phyloP scores from a whole-genome alignment of 2,113 vertebrate genomes.

The Odocoileus hemionus region DNA sequence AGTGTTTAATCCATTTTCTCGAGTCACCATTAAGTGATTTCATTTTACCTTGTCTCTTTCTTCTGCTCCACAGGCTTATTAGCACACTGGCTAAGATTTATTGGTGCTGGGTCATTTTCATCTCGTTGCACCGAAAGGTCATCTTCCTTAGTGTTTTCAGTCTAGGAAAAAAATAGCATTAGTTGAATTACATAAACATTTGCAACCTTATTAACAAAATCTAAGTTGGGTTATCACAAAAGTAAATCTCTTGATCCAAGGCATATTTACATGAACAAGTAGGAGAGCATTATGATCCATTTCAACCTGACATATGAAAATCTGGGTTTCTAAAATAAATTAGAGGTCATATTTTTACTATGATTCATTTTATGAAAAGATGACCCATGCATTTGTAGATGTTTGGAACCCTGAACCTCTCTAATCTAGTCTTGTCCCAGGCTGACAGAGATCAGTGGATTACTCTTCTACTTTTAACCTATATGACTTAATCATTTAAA shows the following conservation, averaged over 20 bases:
- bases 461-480: background rate
- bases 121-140: background rate
- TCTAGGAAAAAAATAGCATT: conserved; percentile 47
- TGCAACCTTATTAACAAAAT: conserved; percentile 16
- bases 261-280: background rate
- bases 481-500: background rate
- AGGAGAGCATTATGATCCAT: background rate
- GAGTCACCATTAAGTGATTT: background rate
- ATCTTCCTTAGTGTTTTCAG: conserved; percentile 35
- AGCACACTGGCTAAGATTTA: background rate
- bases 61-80: conserved; percentile 31
- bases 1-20: background rate
- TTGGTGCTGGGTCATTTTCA: background rate
- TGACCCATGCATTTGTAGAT: background rate
- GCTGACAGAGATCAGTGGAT: background rate
- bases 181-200: background rate
- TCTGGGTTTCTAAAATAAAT: background rate
- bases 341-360: background rate
- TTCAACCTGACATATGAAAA: background rate
- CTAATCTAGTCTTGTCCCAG: background rate
- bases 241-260: background rate
- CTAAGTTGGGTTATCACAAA: background rate
- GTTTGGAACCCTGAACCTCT: background rate
- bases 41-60: conserved; percentile 70
- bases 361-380: background rate